Evolutionary conservation across 2,113 vertebrate genomes (phyloP), one percentile per base, ranked within the genome.

Genomic region (Tupaia tana): DNA sequence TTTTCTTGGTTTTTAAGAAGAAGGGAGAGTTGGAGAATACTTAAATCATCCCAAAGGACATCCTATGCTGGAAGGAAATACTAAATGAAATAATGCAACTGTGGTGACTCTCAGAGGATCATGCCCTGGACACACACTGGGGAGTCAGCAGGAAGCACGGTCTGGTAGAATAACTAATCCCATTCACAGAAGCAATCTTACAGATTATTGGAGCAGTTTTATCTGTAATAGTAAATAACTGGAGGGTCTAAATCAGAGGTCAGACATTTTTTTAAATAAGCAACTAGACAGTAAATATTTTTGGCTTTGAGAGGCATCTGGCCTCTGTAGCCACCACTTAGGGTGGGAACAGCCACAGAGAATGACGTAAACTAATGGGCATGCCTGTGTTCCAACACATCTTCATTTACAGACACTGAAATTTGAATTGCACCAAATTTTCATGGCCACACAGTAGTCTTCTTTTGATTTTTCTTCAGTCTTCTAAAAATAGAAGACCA

Each of bases 1-100:
- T 91, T 91, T 93, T 91, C 71, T 84, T 95, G 75, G 67, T 18
- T 84, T 97, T 88, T 95, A 73, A 94, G 63, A 43, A 63, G 75
- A 89, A 94, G n/a, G 54, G 77, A 92, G 29, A 34, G 69, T 63
- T 78, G 86, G 58, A 64, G 81, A 67, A 69, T 73, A 91, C 56
- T 92, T 93, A 96, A 94, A 92, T 90, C 81, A 90, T 73, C 84
- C 43, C 67, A 74, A 91, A 71, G 56, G 58, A 84, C 29, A 67
- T 67, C 74, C 91, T 78, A 79, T 14, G 9, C 27, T 86, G 27
- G 58, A 71, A 91, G 92, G 74, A 96, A 97, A 94, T 66, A 74
- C 31, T 85, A 64, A 71, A 92, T n/a, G 70, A 81, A 86, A 61
- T 71, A 56, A 24, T 63, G 75, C 77, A 82, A 86, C 34, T 0